phyloP scores from a whole-genome alignment of 1,140 invertebrate species.

The Trypoxylus dichotomus region DNA sequence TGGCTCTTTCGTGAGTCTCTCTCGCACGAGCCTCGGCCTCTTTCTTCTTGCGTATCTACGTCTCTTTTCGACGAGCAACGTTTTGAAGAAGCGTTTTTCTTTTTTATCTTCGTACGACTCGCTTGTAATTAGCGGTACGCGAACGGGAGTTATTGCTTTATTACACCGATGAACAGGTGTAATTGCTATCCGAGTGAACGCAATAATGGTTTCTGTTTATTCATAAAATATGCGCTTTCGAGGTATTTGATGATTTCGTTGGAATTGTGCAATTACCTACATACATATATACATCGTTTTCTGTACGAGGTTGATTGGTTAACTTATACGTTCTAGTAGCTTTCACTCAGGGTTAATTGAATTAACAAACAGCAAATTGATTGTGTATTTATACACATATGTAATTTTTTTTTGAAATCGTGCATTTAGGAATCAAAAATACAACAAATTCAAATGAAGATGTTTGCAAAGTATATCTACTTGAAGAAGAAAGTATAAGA shows the following conservation, averaged over 20 bases:
- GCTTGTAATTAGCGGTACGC: neutral
- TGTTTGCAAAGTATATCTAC: no score
- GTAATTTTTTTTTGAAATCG: no score
- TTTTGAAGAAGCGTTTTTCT: neutral
- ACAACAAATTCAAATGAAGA: no score
- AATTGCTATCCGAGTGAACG: neutral
- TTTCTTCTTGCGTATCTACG: neutral
- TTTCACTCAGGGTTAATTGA: no score
- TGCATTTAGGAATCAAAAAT: no score
- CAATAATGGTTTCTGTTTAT: neutral
- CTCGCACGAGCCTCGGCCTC: neutral
- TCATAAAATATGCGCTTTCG: neutral
- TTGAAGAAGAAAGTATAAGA: no score
- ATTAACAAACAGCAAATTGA: no score
- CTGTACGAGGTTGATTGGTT: neutral
- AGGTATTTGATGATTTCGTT: neutral
- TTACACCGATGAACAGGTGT: neutral
- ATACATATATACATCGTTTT: neutral
- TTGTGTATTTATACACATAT: no score
- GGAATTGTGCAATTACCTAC: neutral
- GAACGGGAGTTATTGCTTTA: conserved; percentile 23
- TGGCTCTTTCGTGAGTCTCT: no score
- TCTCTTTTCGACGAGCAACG: neutral
- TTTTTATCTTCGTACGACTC: neutral
- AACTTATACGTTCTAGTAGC: no score